Percentiles rank a stretch among this genome's conserved stretches.
These are phyloP conservation scores for Pitta sordida DNA, from an alignment of 2,113 vertebrate genomes.

Conservation along the genomic window DNA sequence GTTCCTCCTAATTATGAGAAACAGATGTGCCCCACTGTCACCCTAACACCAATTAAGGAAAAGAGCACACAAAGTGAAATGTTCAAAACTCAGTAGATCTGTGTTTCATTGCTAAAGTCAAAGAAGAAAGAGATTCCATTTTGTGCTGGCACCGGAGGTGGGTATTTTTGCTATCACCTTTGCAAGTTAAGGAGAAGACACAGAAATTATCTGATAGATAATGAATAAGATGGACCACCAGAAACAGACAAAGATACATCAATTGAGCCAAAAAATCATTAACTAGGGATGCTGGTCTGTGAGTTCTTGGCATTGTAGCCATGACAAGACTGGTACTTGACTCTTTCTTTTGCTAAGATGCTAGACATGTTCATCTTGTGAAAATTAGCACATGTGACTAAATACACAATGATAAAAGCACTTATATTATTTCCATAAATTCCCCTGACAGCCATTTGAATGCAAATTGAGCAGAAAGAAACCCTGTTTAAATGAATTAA, in stretches of 20 bases:
- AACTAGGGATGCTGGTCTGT: background rate
- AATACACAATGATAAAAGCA: conserved; percentile 58
- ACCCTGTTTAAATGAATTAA: conserved; percentile 51
- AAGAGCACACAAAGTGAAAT: background rate
- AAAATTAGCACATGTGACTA: conserved; percentile 55
- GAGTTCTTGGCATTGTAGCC: background rate
- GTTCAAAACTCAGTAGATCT: background rate
- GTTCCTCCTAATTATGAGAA: background rate
- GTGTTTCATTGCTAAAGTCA: background rate
- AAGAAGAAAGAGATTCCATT: background rate
- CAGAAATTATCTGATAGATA: background rate
- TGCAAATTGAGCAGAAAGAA: conserved; percentile 56
- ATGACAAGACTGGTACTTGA: background rate
- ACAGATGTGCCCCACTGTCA: background rate
- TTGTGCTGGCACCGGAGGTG: background rate
- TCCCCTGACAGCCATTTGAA: conserved; percentile 52
- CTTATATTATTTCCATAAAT: conserved; percentile 67
- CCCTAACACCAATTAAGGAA: background rate
- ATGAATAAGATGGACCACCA: background rate
- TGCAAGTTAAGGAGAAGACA: background rate
- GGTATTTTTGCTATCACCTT: background rate
- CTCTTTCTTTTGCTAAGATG: conserved; percentile 14
- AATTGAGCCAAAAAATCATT: background rate
- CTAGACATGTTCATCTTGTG: conserved; percentile 44
- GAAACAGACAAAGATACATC: background rate